phyloP scores from a whole-genome alignment of 1,140 invertebrate genomes.

The Monomorium pharaonis region DNA sequence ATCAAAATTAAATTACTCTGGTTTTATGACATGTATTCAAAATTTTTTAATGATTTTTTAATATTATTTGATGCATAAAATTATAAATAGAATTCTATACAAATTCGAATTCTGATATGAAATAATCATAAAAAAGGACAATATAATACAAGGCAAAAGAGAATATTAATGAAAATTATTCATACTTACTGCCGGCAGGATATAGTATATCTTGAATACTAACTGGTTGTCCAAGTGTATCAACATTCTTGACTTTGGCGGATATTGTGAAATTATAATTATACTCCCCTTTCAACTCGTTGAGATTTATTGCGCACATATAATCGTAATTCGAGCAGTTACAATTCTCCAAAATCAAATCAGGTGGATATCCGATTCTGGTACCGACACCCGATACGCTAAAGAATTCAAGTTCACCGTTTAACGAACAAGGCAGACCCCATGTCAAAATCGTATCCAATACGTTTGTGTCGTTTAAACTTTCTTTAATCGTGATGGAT shows the following conservation, averaged over 20 bases:
- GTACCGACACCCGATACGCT: conserved; percentile 69
- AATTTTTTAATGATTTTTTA: too few species aligned
- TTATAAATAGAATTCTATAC: neutral
- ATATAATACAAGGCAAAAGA: neutral
- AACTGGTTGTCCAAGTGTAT: conserved; percentile 55
- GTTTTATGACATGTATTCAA: too few species aligned
- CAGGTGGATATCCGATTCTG: conserved; percentile 58
- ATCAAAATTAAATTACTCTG: too few species aligned
- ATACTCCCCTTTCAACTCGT: conserved; percentile 74
- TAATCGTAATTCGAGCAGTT: conserved; percentile 48
- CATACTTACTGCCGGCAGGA: conserved; percentile 79
- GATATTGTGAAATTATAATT: conserved; percentile 75
- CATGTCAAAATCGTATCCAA: conserved; percentile 75
- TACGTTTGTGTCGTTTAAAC: conserved; percentile 64
- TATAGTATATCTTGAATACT: conserved; percentile 59
- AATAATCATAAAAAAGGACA: neutral
- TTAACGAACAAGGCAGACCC: conserved; percentile 75
- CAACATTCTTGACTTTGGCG: conserved; percentile 63
- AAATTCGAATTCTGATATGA: neutral
- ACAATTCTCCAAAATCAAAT: conserved; percentile 10
- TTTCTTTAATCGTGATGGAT: conserved; percentile 53
- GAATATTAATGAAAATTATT: neutral
- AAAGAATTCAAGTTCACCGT: conserved; percentile 74
- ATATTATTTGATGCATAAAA: neutral
- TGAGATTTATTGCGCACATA: conserved; percentile 65